Evolutionary conservation across 2,888 invertebrate species (phyloP), one percentile per base, ranked within the genome.

Genomic region (Watsonalla binaria): DNA sequence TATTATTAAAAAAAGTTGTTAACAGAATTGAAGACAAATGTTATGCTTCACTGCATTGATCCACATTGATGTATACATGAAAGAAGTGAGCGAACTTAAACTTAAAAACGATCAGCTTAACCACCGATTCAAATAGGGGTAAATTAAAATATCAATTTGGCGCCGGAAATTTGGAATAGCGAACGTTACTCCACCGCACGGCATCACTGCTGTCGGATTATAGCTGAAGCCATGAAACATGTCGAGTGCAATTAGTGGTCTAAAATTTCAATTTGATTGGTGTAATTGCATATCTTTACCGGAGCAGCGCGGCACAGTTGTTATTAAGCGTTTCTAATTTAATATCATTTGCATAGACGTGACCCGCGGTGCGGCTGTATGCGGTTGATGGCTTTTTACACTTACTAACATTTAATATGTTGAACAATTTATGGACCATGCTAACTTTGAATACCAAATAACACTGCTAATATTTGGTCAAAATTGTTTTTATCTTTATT

Each of bases 291-390:
- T 86, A 87, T 90, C 88, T 88, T 88, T 84, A 83, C 78, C 71
- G 78, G 75, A 78, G 77, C 73, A 73, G 74, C 76, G 75, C 58
- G 84, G 68, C 87, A 84, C 90, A 90, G 90, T 90, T 90, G 90
- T 84, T 87, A 87, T 86, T 86, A 90, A 90, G 90, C 86, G 90
- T 76, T 90, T 84, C 86, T 87, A 89, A 90, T 90, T 90, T 89
- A 88, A 89, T 85, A 86, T 84, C 77, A 90, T 90, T 90, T 90
- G 90, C 90, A 90, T 90, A 90, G 78, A 88, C 90, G 88, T 86
- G 88, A 88, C 85, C 86, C 72, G 78, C 65, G 72, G 11, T 8
- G 42, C 42, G 8, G 42, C 42, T 55, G 47, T 34, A 46, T 52
- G 54, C 52, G 45, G 53, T 59, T 58, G 60, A 37, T 49, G 9